Conservation (phyloP, 2,888 invertebrate genomes). For the Neelides folsomi region DNA sequence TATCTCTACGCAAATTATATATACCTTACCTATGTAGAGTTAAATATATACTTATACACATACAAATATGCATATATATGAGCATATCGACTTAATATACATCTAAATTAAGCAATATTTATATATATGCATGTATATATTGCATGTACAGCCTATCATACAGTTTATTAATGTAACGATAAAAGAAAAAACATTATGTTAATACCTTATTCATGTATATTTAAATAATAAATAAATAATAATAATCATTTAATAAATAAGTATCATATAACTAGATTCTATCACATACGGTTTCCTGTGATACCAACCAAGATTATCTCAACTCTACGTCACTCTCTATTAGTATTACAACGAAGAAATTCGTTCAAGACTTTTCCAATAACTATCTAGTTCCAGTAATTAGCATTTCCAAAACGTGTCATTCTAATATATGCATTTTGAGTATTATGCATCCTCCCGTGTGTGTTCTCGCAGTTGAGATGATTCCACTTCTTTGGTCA, state of each 20-base stretch:
- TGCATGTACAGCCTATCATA: neutral
- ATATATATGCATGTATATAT: too few species aligned
- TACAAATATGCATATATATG: too few species aligned
- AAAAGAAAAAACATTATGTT: neutral
- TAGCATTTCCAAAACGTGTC: neutral
- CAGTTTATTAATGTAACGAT: neutral
- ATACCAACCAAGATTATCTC: conserved; percentile 17
- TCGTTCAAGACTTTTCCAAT: too few species aligned
- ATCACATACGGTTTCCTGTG: conserved; percentile 33
- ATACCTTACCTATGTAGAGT: neutral
- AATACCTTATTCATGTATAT: conserved; percentile 1
- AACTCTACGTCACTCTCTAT: neutral
- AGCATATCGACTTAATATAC: too few species aligned
- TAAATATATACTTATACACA: neutral
- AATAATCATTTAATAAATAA: neutral
- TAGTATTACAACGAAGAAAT: neutral
- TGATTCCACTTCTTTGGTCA: too few species aligned
- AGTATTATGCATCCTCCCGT: too few species aligned
- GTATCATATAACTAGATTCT: conserved; percentile 31
- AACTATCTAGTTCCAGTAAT: neutral
- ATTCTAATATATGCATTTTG: too few species aligned
- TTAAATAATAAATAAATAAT: neutral
- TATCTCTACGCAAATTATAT: conserved; percentile 6
- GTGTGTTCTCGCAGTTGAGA: too few species aligned
- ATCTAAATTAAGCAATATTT: too few species aligned